Conservation (phyloP, 2,113 vertebrate genomes). For the Psephotus haematonotus region DNA sequence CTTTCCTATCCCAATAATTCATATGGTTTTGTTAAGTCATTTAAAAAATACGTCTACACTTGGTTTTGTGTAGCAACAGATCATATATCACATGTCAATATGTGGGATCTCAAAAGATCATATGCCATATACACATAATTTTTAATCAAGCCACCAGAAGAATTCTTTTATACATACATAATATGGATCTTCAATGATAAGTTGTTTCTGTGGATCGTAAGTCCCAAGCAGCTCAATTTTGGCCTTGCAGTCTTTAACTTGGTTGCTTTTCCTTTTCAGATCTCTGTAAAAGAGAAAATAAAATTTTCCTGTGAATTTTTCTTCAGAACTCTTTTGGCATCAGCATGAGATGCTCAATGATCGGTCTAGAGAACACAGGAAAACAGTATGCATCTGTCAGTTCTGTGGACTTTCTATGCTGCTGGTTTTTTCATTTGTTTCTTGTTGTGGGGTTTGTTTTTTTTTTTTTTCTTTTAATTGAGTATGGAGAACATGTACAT, state of each 20-base stretch:
- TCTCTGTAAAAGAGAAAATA: conserved; percentile 80
- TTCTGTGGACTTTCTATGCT: neutral
- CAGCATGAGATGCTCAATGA: neutral
- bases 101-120: neutral
- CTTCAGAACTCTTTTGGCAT: neutral
- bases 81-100: neutral
- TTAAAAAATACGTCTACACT: neutral
- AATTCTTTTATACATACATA: conserved; percentile 80
- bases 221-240: conserved; percentile 87
- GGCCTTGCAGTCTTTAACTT: conserved; percentile 80
- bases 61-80: neutral
- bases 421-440: neutral
- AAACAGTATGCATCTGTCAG: fast-evolving
- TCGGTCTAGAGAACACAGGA: neutral
- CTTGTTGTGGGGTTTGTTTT: neutral
- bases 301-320: neutral
- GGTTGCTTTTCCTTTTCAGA: conserved; percentile 83
- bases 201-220: conserved; percentile 87
- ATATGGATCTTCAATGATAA: conserved; percentile 88
- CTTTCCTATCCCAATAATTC: neutral
- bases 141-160: neutral
- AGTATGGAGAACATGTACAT: neutral
- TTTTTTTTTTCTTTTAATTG: neutral
- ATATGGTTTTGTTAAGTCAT: neutral
- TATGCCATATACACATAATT: neutral